Percentiles rank a stretch among this genome's conserved stretches.
Conservation (phyloP, 2,797 vertebrate species). For the Onychomys arenicola region DNA sequence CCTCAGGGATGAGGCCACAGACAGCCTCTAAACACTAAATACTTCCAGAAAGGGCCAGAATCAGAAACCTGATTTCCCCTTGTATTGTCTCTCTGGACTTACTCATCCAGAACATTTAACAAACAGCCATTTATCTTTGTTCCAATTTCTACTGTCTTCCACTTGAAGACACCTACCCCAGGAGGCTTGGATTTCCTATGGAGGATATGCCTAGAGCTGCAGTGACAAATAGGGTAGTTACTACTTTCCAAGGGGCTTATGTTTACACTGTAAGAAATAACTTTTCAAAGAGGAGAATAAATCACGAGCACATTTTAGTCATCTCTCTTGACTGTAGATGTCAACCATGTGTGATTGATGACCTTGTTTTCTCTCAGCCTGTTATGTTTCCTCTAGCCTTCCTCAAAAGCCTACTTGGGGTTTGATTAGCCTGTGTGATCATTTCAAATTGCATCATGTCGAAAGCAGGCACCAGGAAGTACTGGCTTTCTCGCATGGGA, state of each 20-base stretch:
- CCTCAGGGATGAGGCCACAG: not conserved
- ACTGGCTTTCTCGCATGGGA: not conserved
- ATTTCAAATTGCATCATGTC: not conserved
- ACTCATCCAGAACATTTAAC: conserved; percentile 60
- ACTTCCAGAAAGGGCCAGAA: not conserved
- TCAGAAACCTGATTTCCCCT: conserved; percentile 71
- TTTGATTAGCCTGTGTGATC: conserved; percentile 7
- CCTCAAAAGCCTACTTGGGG: not conserved
- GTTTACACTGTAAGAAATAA: conserved; percentile 57
- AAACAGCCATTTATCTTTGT: conserved; percentile 67
- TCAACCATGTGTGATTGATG: conserved; percentile 69
- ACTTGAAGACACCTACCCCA: conserved; percentile 68
- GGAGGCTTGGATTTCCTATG: conserved; percentile 64
- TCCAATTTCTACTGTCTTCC: conserved; percentile 65
- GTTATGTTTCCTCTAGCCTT: not conserved
- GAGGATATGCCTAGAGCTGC: conserved; percentile 49
- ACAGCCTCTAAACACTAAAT: not conserved
- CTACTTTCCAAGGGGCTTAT: conserved; percentile 51
- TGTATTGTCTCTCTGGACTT: conserved; percentile 55
- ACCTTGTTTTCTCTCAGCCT: conserved; percentile 22
- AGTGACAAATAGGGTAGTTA: conserved; percentile 61
- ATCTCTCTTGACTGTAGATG: conserved; percentile 32
- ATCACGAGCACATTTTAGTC: conserved; percentile 63
- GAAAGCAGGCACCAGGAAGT: not conserved
- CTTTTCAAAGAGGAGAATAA: conserved; percentile 64